Percentiles rank a stretch among this genome's conserved stretches.
Evolutionary conservation across 2,888 invertebrate species (phyloP).

Genomic region (Orthonevra nobilis): DNA sequence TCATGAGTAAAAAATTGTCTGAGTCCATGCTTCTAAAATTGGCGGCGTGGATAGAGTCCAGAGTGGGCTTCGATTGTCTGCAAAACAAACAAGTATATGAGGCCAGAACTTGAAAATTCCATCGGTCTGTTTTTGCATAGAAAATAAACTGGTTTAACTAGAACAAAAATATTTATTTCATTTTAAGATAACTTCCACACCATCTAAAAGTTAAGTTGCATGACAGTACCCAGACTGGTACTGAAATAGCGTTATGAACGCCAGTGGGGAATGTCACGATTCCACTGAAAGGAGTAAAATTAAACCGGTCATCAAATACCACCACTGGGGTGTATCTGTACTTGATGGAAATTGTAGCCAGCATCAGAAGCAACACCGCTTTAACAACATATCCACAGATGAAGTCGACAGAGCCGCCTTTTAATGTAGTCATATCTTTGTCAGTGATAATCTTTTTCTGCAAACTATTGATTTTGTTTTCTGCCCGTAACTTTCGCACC

Average conservation of each 20-base stretch:
- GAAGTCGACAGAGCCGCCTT: constrained; percentile 74
- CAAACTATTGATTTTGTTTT: constrained; percentile 73
- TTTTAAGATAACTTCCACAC: no score
- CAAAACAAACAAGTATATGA: constrained; percentile 74
- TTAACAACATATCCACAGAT: constrained; percentile 78
- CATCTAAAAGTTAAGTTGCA: constrained; percentile 80
- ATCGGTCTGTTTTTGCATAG: constrained; percentile 10
- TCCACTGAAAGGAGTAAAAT: constrained; percentile 80
- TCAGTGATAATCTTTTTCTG: constrained; percentile 71
- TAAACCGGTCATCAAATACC: constrained; percentile 79
- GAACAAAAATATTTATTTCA: no score
- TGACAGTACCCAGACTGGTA: constrained; percentile 81
- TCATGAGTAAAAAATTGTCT: constrained; percentile 90
- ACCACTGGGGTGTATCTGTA: constrained; percentile 81
- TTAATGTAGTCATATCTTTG: constrained; percentile 71
- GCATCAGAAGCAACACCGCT: constrained; percentile 76
- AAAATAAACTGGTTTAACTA: not conserved
- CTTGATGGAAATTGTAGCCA: constrained; percentile 79
- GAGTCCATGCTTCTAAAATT: constrained; percentile 88
- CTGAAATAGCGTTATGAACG: constrained; percentile 80
- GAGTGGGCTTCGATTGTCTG: constrained; percentile 81
- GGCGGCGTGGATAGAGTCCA: constrained; percentile 90
- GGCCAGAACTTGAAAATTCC: constrained; percentile 62
- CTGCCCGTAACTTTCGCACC: constrained; percentile 76
- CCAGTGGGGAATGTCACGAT: constrained; percentile 81